A percentile compares a stretch with the other conserved stretches of the same genome.
Evolutionary conservation across 2,797 vertebrate species (phyloP).

Genomic region (Coendou prehensilis): DNA sequence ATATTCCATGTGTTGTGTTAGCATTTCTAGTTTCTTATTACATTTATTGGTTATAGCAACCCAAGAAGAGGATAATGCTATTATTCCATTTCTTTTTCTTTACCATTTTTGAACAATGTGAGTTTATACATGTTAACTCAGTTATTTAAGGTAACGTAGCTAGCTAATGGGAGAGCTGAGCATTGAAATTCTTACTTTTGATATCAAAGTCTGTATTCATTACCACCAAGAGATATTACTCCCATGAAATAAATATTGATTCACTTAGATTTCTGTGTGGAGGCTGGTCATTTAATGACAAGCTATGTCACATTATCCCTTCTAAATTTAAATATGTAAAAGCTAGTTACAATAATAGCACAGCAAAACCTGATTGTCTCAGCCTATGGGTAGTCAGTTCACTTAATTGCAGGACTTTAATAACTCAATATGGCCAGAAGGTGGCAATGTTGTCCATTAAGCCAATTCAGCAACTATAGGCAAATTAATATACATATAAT

Average conservation of each 20-base stretch:
- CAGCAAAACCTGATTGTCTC: not conserved
- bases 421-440: not conserved
- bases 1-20: not conserved
- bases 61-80: not conserved
- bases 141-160: not conserved
- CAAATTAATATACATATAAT: slow-evolving; percentile 45
- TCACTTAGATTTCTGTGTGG: not conserved
- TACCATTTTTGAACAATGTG: not conserved
- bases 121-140: not conserved
- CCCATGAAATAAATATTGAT: not conserved
- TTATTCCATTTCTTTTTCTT: not conserved
- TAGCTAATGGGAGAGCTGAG: not conserved
- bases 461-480: slow-evolving; percentile 54
- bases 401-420: not conserved
- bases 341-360: not conserved
- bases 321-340: not conserved
- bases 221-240: not conserved
- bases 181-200: not conserved
- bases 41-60: not conserved
- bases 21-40: not conserved
- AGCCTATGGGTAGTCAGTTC: not conserved
- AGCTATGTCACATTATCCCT: not conserved
- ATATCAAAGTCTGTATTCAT: not conserved
- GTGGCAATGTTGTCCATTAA: not conserved
- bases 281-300: not conserved